Base-by-base conservation (phyloP, 30 jellyfish, hydroid and myxozoan species). In the Cassiopea xamachana region DNA sequence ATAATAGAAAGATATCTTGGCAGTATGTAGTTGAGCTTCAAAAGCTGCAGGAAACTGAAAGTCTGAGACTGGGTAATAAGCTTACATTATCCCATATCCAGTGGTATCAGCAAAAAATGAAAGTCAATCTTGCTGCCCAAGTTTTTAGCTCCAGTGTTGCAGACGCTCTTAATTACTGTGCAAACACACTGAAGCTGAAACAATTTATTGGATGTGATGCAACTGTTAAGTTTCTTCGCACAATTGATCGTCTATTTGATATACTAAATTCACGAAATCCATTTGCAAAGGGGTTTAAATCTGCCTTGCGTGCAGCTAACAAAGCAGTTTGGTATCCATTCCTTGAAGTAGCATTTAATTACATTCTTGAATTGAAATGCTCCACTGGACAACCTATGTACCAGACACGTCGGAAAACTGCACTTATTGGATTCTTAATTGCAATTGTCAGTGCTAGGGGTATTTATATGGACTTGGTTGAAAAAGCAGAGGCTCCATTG, bases 51-150 rank as follows among this genome's bases (percentile, higher is more conserved):
- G 85, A 81, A 13, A 85, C 55, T 46, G 87, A 73, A 60, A 71
- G 93, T 44, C 69, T 86, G 49, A 61, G 97, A 61, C 97, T 84
- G 76, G 96, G 89, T 6, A 85, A 85, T 69, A 86, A 81, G 82
- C 89, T 92, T 19, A 78, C 74, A 72, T 6, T 46, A 17, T 69
- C 91, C 50, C 94, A 91, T 55, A 91, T 91, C 39, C 79, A 91
- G 69, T 86, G 96, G 96, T 15, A 91, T 14, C 89, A 85, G 82
- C 94, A 92, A 73, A 85, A 79, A 76, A 86, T 92, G 98, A 85
- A 78, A 70, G 92, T 92, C 69, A 92, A 92, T 80, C 98, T 86
- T 70, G 96, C 98, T 17, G 98, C 92, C 5, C 98, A 92, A 77
- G 79, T 90, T 17, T 78, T 92, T 81, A 85, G 96, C 77, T 64